Base-by-base conservation (phyloP, 2,113 vertebrate species). In the Bostrychus sinensis region DNA sequence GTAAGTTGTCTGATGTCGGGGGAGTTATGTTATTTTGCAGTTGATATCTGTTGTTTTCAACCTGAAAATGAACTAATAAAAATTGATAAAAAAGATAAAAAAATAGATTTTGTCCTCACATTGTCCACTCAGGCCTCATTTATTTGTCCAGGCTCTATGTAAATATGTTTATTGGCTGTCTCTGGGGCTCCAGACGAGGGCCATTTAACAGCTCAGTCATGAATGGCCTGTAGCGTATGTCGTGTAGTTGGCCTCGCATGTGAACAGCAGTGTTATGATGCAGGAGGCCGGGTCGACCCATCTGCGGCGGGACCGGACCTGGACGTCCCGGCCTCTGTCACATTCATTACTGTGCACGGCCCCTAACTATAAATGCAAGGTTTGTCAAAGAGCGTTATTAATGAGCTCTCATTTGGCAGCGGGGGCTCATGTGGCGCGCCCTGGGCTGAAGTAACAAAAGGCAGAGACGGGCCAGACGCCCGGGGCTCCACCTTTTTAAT, bases 361-460 rank as follows among this genome's bases (percentile, higher is more conserved):
- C n/a, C 48, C 68, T 7, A 60, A 62, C 63, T 58, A 19, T 42
- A 56, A 84, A 77, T 50, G 65, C 68, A 53, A 59, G 50, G 38
- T 60, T 77, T 66, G 74, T 91, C 88, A 91, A 85, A 81, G 77
- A 45, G 37, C 56, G 70, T 89, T 88, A 83, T 89, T 91, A 90
- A 91, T 88, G 88, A 83, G 77, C 55, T 58, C 82, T 68, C 77
- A 55, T 84, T 73, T n/a, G 70, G 74, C 28, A 62, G 81, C 73
- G 66, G 79, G 83, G 81, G 84, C 78, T 72, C 58, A 67, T 60
- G 88, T 77, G 70, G 78, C 70, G 46, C 69, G 83, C 75, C 84
- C 86, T 87, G 62, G 62, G 83, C 70, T 53, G 67, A 73, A 84
- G 84, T 88, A 89, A 92, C 90, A 91, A 90, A 88, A 86, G 83